A percentile compares a stretch with the other conserved stretches of the same genome.
These are phyloP conservation scores for Sinocyclocheilus grahami DNA, from an alignment of 2,113 vertebrate genomes.

Conservation along the genomic window DNA sequence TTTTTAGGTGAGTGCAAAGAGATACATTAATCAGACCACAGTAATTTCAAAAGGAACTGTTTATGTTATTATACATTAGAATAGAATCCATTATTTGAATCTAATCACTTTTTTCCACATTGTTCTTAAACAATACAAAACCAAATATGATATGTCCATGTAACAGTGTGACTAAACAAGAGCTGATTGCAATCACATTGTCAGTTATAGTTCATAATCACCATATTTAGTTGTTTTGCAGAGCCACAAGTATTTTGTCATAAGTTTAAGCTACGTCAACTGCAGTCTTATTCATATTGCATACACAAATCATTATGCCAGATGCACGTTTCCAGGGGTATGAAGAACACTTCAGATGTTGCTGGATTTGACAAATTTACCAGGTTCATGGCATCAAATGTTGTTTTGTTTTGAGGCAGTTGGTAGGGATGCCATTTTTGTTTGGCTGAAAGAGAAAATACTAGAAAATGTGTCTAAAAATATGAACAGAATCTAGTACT, in stretches of 20 bases:
- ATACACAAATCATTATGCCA: not conserved
- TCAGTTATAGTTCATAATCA: not conserved
- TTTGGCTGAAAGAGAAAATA: not conserved
- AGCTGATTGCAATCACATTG: not conserved
- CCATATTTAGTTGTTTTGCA: not conserved
- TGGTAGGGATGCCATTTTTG: not conserved
- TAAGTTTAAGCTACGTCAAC: not conserved
- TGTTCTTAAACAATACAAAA: not conserved
- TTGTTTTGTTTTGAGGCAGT: not conserved
- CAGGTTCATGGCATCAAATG: not conserved
- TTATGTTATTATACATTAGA: conserved; percentile 15
- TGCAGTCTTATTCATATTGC: not conserved
- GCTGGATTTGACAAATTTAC: not conserved
- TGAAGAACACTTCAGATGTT: not conserved
- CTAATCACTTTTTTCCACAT: not conserved
- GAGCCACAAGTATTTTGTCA: not conserved
- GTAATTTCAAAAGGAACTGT: conserved; percentile 17
- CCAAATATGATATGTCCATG: not conserved
- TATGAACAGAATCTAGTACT: not conserved
- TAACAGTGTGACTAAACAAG: not conserved
- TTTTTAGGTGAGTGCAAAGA: conserved; percentile 37
- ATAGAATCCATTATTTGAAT: not conserved
- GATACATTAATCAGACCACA: conserved; percentile 42
- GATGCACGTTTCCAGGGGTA: not conserved
- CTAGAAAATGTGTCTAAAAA: not conserved